Conservation (phyloP, 2,113 vertebrate species). For the Hyperoodon ampullatus region DNA sequence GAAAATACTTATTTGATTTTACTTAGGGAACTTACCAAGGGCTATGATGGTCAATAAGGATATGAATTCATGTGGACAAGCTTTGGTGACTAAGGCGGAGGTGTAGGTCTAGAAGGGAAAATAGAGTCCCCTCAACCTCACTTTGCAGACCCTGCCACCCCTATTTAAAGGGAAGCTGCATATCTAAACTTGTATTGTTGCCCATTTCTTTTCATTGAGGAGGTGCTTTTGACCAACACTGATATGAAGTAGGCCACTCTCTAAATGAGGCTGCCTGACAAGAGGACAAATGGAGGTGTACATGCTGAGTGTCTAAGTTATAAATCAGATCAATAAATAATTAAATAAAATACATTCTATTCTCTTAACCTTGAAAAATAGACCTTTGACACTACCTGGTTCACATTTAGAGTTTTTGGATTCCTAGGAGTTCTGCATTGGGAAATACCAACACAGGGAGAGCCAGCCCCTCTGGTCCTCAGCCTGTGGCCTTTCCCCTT, state of each 20-base stretch:
- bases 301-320: not conserved
- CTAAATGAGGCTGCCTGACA: not conserved
- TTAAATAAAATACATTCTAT: not conserved
- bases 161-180: not conserved
- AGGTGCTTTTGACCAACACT: not conserved
- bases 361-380: not conserved
- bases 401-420: not conserved
- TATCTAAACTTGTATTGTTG: not conserved
- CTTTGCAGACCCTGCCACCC: not conserved
- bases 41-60: not conserved
- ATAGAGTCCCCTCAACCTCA: not conserved
- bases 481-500: not conserved
- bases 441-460: not conserved
- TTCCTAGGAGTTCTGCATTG: not conserved
- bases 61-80: not conserved
- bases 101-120: not conserved
- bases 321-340: not conserved
- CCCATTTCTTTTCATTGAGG: not conserved
- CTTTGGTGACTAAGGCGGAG: not conserved
- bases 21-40: not conserved
- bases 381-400: not conserved
- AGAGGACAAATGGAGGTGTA: not conserved
- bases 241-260: not conserved
- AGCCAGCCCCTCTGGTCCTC: not conserved
- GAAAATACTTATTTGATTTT: slow-evolving; percentile 35